Evolutionary conservation across 23 tunicate genomes (phyloP), one percentile per base, ranked within the genome.

Genomic region (Oikopleura dioica): DNA sequence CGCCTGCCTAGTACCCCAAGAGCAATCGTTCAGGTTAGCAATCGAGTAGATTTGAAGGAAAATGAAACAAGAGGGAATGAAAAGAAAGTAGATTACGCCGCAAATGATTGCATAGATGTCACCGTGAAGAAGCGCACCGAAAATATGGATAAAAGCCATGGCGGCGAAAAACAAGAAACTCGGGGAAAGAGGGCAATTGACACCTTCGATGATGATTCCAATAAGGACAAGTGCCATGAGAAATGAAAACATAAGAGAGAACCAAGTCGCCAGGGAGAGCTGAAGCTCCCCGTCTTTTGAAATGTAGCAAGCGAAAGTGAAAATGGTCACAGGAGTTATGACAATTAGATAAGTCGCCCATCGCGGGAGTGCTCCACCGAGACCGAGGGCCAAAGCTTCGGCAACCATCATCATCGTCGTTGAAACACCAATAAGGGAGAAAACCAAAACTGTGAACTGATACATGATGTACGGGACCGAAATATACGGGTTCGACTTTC

Each of bases 391-490:
- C 26, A 63, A 63, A 28, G 72, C 72, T 28, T 63, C 72, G 33
- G 72, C 72, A 63, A 63, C 72, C 72, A 63, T 63, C 72, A 63
- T 63, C 16, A 63, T 63, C 33, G 72, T 63, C 33, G 72, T 63
- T 4, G 72, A 63, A 24, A 63, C 72, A 24, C 72, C 72, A 63
- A 63, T 63, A 2, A 63, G 33, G 16, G 72, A 63, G 33, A 63
- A 63, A 24, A 63, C 33, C 32, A 63, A 28, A 16, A 63, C 72
- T 28, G 33, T 63, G 2, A 28, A 23, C 79, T 94, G 99, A 59
- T 94, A 94, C 24, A 83, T 26, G 35, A 94, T 81, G 83, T 94
- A 94, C 1, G 85, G 88, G 87, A 87, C 86, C 35, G 95, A 86
- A 26, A 94, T 81, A 63, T 94, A 94, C 29, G 75, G 83, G 69